phyloP scores from a whole-genome alignment of 2,113 vertebrate genomes.

The Phainopepla nitens region DNA sequence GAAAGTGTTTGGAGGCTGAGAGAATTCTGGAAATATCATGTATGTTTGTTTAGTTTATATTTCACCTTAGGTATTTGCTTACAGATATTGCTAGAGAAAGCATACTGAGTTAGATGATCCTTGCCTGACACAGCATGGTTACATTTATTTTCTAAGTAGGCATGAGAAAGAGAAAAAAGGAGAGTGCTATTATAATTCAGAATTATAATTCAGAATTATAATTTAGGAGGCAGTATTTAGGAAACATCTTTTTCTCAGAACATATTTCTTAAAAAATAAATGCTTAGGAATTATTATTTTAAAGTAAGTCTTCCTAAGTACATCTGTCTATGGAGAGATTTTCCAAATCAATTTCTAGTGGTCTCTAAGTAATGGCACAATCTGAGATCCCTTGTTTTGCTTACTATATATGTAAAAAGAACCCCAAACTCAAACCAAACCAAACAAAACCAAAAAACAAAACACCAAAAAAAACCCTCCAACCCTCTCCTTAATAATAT shows the following conservation, averaged over 20 bases:
- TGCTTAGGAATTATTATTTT: background rate
- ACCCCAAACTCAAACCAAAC: background rate
- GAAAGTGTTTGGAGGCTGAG: background rate
- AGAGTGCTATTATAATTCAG: background rate
- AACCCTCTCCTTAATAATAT: background rate
- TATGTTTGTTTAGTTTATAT: background rate
- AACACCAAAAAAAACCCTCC: background rate
- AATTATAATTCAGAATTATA: background rate
- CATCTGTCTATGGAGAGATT: background rate
- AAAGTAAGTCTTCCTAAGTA: background rate
- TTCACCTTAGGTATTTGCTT: background rate
- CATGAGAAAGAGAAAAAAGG: background rate
- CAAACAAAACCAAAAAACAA: background rate
- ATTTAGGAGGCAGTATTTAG: background rate
- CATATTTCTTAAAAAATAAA: background rate
- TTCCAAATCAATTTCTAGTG: background rate
- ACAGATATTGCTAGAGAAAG: background rate
- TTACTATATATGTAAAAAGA: background rate
- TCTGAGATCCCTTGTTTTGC: background rate
- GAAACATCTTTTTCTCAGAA: background rate
- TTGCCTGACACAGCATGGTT: background rate
- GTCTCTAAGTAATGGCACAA: background rate
- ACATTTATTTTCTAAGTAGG: background rate
- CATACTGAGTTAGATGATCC: background rate
- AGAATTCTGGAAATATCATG: background rate